phyloP scores from a whole-genome alignment of 2,113 vertebrate genomes.

The Leucopsar rothschildi region DNA sequence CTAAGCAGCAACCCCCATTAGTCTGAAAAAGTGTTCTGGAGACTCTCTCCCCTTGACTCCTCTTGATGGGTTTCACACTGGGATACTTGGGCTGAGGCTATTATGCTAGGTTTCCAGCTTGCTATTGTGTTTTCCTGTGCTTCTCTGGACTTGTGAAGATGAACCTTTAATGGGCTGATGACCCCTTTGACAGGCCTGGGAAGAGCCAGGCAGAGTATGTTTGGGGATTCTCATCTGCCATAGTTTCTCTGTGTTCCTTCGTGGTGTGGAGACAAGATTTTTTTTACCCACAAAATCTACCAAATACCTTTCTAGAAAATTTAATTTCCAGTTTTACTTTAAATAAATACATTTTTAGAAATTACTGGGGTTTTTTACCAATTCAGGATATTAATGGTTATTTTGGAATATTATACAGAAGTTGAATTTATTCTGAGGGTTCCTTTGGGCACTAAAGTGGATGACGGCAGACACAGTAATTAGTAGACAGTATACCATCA shows the following conservation, averaged over 20 bases:
- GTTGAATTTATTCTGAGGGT: background rate
- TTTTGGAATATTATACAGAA: background rate
- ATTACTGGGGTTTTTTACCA: background rate
- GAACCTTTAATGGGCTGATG: background rate
- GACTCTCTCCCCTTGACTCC: background rate
- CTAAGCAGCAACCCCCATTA: background rate
- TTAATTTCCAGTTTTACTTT: background rate
- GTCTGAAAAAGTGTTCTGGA: background rate
- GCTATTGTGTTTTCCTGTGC: accelerated
- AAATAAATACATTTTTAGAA: background rate
- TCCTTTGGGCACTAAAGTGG: background rate
- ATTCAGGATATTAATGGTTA: background rate
- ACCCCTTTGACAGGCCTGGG: background rate
- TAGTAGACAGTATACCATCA: background rate
- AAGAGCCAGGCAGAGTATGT: background rate
- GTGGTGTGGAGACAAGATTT: background rate
- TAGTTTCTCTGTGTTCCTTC: background rate
- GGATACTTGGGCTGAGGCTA: background rate
- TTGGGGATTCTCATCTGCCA: accelerated
- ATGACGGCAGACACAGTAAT: background rate
- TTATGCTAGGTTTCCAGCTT: background rate
- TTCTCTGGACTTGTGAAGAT: background rate
- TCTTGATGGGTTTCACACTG: background rate
- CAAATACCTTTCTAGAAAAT: background rate
- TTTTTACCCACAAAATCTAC: background rate